phyloP scores from a whole-genome alignment of 1,140 invertebrate species.

The Caenorhabditis tropicalis region DNA sequence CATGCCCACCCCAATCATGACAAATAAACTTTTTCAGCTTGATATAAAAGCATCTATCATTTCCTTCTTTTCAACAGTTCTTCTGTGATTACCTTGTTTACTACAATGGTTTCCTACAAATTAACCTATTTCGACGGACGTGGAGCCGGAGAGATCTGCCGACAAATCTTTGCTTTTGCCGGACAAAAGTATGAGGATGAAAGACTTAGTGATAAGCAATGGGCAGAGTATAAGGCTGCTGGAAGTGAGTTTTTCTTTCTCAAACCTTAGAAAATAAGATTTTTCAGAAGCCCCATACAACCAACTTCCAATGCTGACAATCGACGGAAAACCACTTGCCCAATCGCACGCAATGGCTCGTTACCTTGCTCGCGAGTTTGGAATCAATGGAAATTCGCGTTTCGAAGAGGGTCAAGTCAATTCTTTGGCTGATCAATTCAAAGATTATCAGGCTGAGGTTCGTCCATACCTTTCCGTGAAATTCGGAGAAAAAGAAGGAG shows the following conservation, averaged over 20 bases:
- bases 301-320: constrained; percentile 49
- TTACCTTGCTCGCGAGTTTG: constrained; percentile 51
- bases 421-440: constrained; percentile 14
- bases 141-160: constrained; percentile 45
- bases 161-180: constrained; percentile 36
- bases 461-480: background rate
- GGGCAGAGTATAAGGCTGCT: constrained; percentile 29
- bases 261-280: background rate
- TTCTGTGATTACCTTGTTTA: background rate
- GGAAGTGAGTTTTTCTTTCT: background rate
- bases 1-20: background rate
- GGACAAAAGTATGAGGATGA: constrained; percentile 46
- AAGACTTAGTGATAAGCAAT: constrained; percentile 21
- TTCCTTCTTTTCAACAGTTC: background rate
- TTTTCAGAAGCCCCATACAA: constrained; percentile 44
- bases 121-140: constrained; percentile 52
- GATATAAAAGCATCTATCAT: background rate
- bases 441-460: background rate
- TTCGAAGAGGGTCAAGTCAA: background rate
- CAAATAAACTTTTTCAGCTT: background rate
- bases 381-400: background rate
- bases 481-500: background rate
- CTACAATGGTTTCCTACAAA: constrained; percentile 52
- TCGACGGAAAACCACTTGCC: constrained; percentile 49
- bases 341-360: constrained; percentile 52